Evolutionary conservation across 2,113 vertebrate genomes (phyloP).

Genomic region (Taxidea taxus): DNA sequence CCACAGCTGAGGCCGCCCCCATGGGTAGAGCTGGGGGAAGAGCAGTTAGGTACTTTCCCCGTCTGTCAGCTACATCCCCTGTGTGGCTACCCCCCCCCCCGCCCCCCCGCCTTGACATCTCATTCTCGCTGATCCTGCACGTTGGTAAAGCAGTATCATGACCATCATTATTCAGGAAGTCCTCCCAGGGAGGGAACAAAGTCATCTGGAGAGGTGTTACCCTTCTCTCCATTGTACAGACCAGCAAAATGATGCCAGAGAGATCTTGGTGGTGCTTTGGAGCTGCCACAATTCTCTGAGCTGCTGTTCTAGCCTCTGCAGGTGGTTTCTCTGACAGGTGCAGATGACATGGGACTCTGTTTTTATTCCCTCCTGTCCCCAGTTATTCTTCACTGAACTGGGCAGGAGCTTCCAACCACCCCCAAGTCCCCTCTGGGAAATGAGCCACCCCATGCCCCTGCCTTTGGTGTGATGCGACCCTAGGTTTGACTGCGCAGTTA

Average conservation of each 20-base stretch:
- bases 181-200: neutral
- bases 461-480: neutral
- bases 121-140: slow-evolving; percentile 18
- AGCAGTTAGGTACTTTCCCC: slow-evolving; percentile 50
- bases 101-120: neutral
- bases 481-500: neutral
- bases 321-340: neutral
- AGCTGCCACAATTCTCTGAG: neutral
- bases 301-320: neutral
- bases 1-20: neutral
- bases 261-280: neutral
- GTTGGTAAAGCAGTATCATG: neutral
- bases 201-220: neutral
- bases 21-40: neutral
- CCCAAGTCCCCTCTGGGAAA: neutral
- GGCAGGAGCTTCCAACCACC: neutral
- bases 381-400: neutral
- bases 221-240: neutral
- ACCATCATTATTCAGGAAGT: neutral
- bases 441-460: neutral
- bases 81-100: neutral
- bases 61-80: neutral
- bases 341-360: neutral
- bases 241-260: neutral
- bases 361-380: neutral